phyloP scores from a whole-genome alignment of 2,888 invertebrate species.

The Nemoura dubitans region DNA sequence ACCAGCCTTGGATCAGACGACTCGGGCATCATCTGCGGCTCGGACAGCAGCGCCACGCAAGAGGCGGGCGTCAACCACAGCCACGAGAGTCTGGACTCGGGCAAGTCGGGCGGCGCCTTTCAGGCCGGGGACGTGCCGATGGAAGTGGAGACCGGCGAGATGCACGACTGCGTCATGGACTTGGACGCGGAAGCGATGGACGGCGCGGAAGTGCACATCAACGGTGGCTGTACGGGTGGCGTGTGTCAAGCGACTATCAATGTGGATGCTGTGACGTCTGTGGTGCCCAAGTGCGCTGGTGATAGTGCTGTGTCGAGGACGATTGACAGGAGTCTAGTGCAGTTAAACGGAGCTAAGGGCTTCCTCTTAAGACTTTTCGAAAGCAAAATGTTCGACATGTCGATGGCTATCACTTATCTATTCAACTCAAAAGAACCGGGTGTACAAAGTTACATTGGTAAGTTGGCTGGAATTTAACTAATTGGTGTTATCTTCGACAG shows the following conservation, averaged over 20 bases:
- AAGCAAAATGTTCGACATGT: conserved; percentile 97
- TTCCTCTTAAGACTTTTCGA: conserved; percentile 91
- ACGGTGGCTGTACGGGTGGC: not conserved
- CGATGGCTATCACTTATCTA: conserved; percentile 97
- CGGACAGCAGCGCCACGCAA: conserved; percentile 61
- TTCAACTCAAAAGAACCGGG: conserved; percentile 98
- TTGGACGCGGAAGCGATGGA: not conserved
- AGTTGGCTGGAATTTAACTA: conserved; percentile 55
- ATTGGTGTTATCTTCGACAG: not conserved
- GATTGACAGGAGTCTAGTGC: conserved; percentile 44
- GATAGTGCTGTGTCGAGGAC: conserved; percentile 39
- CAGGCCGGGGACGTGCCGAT: not conserved
- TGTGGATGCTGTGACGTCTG: not conserved
- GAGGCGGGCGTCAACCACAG: conserved; percentile 67
- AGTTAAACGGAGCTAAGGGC: conserved; percentile 63
- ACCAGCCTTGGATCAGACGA: conserved; percentile 80
- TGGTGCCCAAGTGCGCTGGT: conserved; percentile 44
- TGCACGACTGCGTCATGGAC: conserved; percentile 9
- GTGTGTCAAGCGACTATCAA: not conserved
- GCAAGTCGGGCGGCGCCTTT: conserved; percentile 55
- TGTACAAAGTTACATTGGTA: conserved; percentile 94
- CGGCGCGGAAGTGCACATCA: not conserved
- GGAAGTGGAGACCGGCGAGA: conserved; percentile 33
- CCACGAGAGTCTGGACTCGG: conserved; percentile 78
- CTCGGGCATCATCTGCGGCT: conserved; percentile 77